Evolutionary conservation across 2,888 invertebrate genomes (phyloP).

Genomic region (Mylabris sibirica): DNA sequence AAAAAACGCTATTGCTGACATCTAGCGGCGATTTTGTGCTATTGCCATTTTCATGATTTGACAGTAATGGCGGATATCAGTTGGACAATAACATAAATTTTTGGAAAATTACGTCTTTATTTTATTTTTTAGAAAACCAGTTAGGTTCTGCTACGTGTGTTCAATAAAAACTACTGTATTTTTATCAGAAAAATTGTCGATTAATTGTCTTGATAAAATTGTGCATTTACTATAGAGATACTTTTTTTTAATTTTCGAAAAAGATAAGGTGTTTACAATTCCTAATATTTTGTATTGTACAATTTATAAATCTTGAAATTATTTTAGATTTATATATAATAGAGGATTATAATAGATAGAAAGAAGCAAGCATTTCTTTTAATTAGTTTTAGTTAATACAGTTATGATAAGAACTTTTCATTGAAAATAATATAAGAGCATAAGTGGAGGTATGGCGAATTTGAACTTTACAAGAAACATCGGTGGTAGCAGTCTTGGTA

Average conservation of each 20-base stretch:
- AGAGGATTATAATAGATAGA: neutral
- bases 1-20: neutral
- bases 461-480: constrained; percentile 92
- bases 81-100: constrained; percentile 61
- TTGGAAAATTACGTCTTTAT: constrained; percentile 51
- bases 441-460: constrained; percentile 86
- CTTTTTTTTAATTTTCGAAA: neutral
- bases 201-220: constrained; percentile 36
- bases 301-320: constrained; percentile 40
- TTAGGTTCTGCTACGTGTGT: constrained; percentile 29
- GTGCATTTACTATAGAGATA: constrained; percentile 49
- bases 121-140: constrained; percentile 46
- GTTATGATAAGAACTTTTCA: constrained; percentile 57
- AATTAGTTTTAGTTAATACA: constrained; percentile 41
- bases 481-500: constrained; percentile 77
- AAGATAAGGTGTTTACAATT: constrained; percentile 8
- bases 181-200: constrained; percentile 13
- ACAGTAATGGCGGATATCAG: constrained; percentile 60
- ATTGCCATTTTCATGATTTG: constrained; percentile 31
- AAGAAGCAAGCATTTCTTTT: constrained; percentile 16
- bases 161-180: constrained; percentile 41
- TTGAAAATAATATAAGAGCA: constrained; percentile 25
- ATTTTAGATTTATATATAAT: constrained; percentile 29
- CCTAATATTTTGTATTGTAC: constrained; percentile 53
- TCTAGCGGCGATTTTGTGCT: neutral